Evolutionary conservation across 2,113 vertebrate genomes (phyloP), one percentile per base, ranked within the genome.

Genomic region (Oryzias curvinotus): DNA sequence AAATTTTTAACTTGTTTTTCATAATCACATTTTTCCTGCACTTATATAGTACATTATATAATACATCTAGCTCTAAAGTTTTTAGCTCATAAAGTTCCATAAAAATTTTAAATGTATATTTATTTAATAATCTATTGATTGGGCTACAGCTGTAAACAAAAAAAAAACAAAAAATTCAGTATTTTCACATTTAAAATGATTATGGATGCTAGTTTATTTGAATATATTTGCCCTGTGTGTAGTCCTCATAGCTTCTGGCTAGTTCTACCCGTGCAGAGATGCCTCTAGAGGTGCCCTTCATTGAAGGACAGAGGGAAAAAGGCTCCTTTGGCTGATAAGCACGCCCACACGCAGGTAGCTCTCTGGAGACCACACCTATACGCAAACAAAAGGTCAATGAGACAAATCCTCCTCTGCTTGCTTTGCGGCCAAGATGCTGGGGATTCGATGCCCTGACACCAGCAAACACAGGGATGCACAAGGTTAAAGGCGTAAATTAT

Each of bases 241-340:
- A 63, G 44, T 56, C 49, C 47, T 52, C 21, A 19, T 45, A 14
- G 25, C 66, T 63, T 16, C 13, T 5, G 57, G 53, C 52, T 41
- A 55, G 47, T 72, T 71, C 60, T 71, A 65, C 75, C 68, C 64
- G 50, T 55, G 67, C 68, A 58, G 50, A 58, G 50, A 52, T 58
- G 58, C 53, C 58, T 78, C 78, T 77, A 62, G 73, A 71, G 67
- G 58, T 85, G 89, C 73, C 89, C 89, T 92, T 91, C 82, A 80
- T 4, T 44, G 83, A 83, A 85, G 78, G 87, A 81, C 75, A 77
- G 62, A 25, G 50, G 52, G 67, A 77, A 84, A 72, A 74, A 82
- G 66, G 73, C 82, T 82, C 65, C 41, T n/a, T 64, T 66, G 53
- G 75, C 71, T 78, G 86, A 88, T 87, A 85, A 88, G 82, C 83